Evolutionary conservation across 1,140 invertebrate genomes (phyloP).

Genomic region (Cyphomyrmex costatus): DNA sequence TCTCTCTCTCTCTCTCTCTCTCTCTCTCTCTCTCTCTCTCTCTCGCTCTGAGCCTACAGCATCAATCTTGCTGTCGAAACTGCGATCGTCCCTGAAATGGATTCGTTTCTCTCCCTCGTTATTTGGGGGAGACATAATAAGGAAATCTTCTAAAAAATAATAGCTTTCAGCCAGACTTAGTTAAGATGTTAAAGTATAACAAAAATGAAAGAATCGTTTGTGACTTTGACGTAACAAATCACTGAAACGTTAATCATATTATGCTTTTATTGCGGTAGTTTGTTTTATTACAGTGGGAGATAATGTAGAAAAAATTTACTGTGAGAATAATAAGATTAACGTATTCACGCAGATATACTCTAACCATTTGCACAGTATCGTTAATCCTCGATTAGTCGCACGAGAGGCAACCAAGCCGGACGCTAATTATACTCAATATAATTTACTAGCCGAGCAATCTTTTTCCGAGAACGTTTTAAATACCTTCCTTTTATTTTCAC

Average conservation of each 20-base stretch:
- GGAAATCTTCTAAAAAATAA: background rate
- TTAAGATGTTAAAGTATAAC: background rate
- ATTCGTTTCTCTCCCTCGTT: slow-evolving; percentile 15
- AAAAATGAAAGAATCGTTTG: background rate
- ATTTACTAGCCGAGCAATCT: slow-evolving; percentile 10
- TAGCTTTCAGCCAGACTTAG: background rate
- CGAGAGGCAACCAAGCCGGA: background rate
- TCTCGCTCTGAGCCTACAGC: background rate
- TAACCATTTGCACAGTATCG: slow-evolving; percentile 17
- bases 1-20: too few relatives aligned
- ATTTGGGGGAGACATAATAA: background rate
- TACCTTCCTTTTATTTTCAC: background rate
- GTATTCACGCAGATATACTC: background rate
- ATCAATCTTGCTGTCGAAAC: slow-evolving; percentile 29
- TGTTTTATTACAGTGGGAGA: background rate
- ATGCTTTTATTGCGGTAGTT: background rate
- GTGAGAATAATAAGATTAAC: background rate
- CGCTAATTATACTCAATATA: slow-evolving; percentile 39
- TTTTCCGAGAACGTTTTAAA: slow-evolving; percentile 14
- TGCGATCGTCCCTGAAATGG: slow-evolving; percentile 10
- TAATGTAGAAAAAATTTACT: background rate
- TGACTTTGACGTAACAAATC: background rate
- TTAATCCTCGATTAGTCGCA: slow-evolving; percentile 41
- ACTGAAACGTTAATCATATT: background rate
- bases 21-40: too few relatives aligned